Conservation (phyloP, 2,113 vertebrate genomes). For the Carollia perspicillata region DNA sequence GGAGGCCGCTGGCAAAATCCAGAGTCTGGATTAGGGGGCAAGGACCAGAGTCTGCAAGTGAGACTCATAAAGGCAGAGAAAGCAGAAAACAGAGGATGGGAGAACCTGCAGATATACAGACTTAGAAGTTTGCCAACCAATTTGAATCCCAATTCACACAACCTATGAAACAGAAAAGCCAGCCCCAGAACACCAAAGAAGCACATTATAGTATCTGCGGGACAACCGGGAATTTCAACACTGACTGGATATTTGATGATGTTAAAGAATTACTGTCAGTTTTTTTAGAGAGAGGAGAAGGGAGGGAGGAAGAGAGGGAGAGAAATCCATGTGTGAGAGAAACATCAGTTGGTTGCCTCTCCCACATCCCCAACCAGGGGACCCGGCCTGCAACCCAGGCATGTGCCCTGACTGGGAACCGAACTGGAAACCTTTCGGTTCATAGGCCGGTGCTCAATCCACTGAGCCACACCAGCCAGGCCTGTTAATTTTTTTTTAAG, state of each 20-base stretch:
- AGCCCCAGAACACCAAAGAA: not conserved
- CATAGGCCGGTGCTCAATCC: too few species aligned
- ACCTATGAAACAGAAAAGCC: not conserved
- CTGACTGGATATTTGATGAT: not conserved
- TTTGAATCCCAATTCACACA: not conserved
- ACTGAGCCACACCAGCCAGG: too few species aligned
- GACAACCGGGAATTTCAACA: not conserved
- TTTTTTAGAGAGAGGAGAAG: not conserved
- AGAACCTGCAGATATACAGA: rapidly evolving
- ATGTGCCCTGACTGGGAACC: too few species aligned
- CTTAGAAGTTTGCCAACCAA: not conserved
- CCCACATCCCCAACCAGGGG: too few species aligned
- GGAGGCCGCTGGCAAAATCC: not conserved
- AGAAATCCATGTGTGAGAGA: too few species aligned
- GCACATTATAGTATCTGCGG: too few species aligned
- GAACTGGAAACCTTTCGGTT: too few species aligned
- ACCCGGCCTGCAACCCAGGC: too few species aligned
- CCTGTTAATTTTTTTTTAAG: not conserved
- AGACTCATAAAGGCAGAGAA: not conserved
- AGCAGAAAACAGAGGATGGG: not conserved
- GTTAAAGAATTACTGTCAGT: not conserved
- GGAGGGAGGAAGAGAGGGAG: too few species aligned
- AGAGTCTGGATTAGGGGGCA: not conserved
- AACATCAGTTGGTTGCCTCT: too few species aligned
- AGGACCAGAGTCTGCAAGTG: not conserved